phyloP scores from a whole-genome alignment of 2,888 invertebrate genomes.

The Schizotus pectinicornis region DNA sequence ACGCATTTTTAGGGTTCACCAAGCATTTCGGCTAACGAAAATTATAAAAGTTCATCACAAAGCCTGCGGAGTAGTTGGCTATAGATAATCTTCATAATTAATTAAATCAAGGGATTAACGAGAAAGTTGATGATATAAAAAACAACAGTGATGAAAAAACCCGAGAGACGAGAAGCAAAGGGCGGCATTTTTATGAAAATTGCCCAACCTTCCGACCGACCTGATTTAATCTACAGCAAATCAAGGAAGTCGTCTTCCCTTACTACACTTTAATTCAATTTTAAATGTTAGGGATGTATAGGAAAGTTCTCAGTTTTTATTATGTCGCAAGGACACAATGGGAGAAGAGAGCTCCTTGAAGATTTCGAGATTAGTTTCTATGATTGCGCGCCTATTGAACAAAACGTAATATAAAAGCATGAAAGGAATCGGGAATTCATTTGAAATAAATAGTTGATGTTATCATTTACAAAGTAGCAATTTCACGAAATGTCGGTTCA shows the following conservation, averaged over 20 bases:
- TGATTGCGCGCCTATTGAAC: constrained; percentile 45
- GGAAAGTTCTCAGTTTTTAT: neutral
- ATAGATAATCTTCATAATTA: constrained; percentile 28
- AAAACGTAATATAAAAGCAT: constrained; percentile 31
- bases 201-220: neutral
- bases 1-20: constrained; percentile 30
- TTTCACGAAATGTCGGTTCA: constrained; percentile 48
- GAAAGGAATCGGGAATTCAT: constrained; percentile 46
- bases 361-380: constrained; percentile 53
- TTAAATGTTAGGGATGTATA: neutral
- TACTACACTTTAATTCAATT: neutral
- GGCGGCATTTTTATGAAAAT: neutral
- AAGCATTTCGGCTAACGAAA: constrained; percentile 19
- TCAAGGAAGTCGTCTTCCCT: neutral
- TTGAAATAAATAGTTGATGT: constrained; percentile 54
- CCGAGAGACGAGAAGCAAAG: neutral
- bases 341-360: constrained; percentile 34
- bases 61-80: constrained; percentile 15
- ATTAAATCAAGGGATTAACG: constrained; percentile 21
- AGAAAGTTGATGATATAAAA: constrained; percentile 13
- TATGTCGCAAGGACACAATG: constrained; percentile 28
- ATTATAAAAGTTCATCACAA: constrained; percentile 17
- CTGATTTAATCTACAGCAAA: neutral
- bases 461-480: constrained; percentile 55
- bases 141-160: constrained; percentile 2